Evolutionary conservation across 2,113 vertebrate genomes (phyloP).

Genomic region (Pseudorhombus dupliciocellatus): DNA sequence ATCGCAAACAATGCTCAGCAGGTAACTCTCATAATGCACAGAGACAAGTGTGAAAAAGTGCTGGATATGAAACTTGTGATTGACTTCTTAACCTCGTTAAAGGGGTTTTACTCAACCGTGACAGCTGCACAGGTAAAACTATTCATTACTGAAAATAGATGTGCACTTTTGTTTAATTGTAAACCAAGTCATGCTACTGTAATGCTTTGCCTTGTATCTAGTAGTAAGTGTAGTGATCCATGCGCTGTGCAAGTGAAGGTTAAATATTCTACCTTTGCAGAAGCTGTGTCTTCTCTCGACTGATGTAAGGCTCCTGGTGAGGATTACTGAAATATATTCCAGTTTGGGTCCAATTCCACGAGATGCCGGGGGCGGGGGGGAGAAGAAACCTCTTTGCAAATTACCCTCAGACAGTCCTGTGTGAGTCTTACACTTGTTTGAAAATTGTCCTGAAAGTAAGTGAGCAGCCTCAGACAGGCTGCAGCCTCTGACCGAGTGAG

Average conservation of each 20-base stretch:
- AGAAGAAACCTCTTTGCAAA: slow-evolving; percentile 35
- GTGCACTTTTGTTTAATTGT: background rate
- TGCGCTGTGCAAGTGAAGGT: slow-evolving; percentile 33
- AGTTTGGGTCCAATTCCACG: slow-evolving; percentile 55
- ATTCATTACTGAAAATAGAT: background rate
- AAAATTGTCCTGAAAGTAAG: slow-evolving; percentile 78
- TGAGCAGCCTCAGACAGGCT: slow-evolving; percentile 62
- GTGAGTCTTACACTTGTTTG: slow-evolving; percentile 76
- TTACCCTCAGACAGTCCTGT: slow-evolving; percentile 66
- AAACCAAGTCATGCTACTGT: background rate
- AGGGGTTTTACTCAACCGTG: background rate
- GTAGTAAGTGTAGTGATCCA: background rate
- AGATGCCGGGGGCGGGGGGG: slow-evolving; percentile 26
- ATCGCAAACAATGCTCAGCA: background rate
- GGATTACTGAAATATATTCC: slow-evolving; percentile 65
- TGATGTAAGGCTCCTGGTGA: slow-evolving; percentile 17
- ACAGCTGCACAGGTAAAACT: background rate
- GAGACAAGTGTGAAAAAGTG: background rate
- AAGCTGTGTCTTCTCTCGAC: slow-evolving; percentile 39
- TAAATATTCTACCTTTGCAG: slow-evolving; percentile 62
- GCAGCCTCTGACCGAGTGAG: slow-evolving; percentile 20
- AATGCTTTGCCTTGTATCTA: background rate
- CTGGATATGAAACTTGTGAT: background rate
- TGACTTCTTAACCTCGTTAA: background rate
- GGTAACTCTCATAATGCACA: background rate